Base-by-base conservation (phyloP, 2,113 vertebrate genomes). In the Onychostruthus taczanowskii region DNA sequence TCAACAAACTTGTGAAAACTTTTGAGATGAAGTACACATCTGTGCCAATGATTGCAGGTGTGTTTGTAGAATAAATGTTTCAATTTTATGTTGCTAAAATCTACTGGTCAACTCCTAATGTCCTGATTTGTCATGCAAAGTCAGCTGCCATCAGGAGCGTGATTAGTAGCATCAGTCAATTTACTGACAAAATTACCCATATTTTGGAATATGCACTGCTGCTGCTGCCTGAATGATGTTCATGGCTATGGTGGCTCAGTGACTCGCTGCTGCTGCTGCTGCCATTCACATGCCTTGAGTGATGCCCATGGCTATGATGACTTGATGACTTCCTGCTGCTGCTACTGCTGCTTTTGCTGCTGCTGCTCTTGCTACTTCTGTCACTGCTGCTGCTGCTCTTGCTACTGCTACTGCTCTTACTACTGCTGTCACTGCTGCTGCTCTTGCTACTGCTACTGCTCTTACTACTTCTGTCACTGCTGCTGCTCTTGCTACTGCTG, bases 121-220 rank as follows among this genome's bases (percentile, higher is more conserved):
- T 80, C 20, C 24, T 87, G 62, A 61, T 76, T 78, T 49, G 27
- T 39, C 35, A 87, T 33, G 49, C 50, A 87, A 92, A 61, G 39
- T 77, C 81, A 91, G 23, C 46, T 14, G 0, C 37, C 41, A 55
- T 59, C 53, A 87, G 66, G 21, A 90, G 22, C 2, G 0, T 14
- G 75, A 91, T 58, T 37, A 93, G 17, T 27, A 70, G 10, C 16
- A 68, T 41, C 37, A 39, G 18, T 53, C 3, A 3, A 59, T 67
- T 80, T 49, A 90, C 21, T 84, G 52, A 53, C n/a, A 90, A 73
- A 83, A 43, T 91, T 96, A 97, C 96, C 96, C 89, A 84, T 83
- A 30, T 58, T 87, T 79, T 70, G 41, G 94, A 94, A 67, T 89
- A 31, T 15, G 8, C 16, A 4, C 81, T 63, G 10, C 77, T 43